These are phyloP conservation scores for Parapristionchus giblindavisi DNA, from an alignment of 2,888 invertebrate species.

Conservation along the genomic window DNA sequence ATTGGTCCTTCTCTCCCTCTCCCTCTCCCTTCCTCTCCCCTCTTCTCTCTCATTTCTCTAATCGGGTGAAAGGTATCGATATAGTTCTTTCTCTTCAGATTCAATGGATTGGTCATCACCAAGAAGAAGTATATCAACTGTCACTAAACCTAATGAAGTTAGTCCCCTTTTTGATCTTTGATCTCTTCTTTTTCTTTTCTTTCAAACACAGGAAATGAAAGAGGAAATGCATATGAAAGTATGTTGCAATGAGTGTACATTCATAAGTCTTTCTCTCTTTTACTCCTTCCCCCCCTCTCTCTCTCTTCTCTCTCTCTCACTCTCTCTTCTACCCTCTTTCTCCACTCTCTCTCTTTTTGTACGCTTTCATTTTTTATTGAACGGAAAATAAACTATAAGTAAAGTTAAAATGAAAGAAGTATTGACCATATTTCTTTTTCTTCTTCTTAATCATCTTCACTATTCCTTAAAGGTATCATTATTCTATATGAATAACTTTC, in stretches of 20 bases:
- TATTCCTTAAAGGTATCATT: slow-evolving; percentile 11
- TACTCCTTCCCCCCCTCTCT: no score
- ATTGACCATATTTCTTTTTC: no score
- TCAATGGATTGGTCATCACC: slow-evolving; percentile 26
- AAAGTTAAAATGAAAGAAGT: no score
- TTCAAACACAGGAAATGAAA: no score
- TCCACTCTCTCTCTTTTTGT: slow-evolving; percentile 2
- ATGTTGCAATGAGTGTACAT: no score
- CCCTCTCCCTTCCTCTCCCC: slow-evolving; percentile 22
- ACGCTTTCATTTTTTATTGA: no score
- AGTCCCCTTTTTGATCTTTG: slow-evolving; percentile 38
- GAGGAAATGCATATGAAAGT: no score
- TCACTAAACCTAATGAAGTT: slow-evolving; percentile 41
- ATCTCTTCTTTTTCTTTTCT: no score
- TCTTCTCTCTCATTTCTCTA: slow-evolving; percentile 11
- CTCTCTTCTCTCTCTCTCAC: slow-evolving; percentile 37
- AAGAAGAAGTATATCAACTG: slow-evolving; percentile 48
- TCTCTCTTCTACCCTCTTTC: not conserved
- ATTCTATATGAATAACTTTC: slow-evolving; percentile 20
- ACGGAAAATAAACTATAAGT: no score
- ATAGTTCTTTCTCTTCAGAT: not conserved
- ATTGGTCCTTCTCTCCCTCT: not conserved
- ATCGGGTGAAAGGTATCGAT: not conserved
- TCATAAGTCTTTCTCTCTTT: no score
- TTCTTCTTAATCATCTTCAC: no score